Conservation (phyloP, 2,113 vertebrate species). For the Eurypyga helias region DNA sequence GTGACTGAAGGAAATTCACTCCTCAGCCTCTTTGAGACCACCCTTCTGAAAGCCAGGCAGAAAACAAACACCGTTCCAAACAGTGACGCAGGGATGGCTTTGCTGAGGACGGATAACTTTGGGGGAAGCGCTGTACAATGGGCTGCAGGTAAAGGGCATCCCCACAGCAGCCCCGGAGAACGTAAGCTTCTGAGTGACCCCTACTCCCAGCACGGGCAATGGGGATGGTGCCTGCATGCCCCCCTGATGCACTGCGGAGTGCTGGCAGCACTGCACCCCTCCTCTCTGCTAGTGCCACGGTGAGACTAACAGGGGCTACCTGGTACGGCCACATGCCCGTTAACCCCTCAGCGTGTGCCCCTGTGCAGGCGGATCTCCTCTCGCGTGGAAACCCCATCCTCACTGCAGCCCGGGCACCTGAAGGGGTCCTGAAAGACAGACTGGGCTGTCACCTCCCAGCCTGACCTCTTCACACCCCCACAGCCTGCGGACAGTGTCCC, state of each 20-base stretch:
- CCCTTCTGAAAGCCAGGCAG: neutral
- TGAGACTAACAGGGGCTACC: neutral
- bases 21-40: neutral
- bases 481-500: neutral
- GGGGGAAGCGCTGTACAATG: neutral
- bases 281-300: neutral
- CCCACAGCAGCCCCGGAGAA: neutral
- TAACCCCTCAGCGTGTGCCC: neutral
- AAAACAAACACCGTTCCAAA: neutral
- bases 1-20: neutral
- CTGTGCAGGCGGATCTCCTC: neutral
- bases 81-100: neutral
- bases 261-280: neutral
- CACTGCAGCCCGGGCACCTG: neutral
- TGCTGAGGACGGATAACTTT: neutral
- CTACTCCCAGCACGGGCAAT: neutral
- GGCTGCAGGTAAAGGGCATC: neutral
- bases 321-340: neutral
- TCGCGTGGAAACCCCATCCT: neutral
- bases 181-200: neutral
- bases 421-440: neutral
- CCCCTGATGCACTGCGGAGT: accelerated
- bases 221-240: neutral
- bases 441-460: neutral
- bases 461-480: neutral